These are phyloP conservation scores for Scaptomyza cyrtandrae DNA, from an alignment of 2,888 invertebrate species.

Conservation along the genomic window DNA sequence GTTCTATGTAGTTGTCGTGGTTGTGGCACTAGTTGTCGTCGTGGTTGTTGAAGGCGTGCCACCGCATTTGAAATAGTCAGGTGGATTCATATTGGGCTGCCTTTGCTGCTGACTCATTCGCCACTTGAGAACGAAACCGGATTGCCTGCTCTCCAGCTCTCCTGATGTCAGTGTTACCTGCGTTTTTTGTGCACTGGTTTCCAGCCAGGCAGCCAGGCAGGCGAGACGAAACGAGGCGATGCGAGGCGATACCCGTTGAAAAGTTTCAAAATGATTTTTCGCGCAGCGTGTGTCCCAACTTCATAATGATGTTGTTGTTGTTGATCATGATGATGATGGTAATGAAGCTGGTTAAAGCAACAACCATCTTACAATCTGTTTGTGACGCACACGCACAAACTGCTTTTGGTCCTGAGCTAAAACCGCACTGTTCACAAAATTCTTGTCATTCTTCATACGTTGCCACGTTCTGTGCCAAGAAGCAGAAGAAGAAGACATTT, in stretches of 20 bases:
- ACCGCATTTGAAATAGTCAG: constrained; percentile 19
- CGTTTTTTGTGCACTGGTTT: constrained; percentile 6
- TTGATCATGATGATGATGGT: neutral
- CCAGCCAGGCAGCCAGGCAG: constrained; percentile 8
- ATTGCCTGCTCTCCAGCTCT: constrained; percentile 24
- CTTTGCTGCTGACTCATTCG: constrained; percentile 29
- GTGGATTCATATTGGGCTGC: constrained; percentile 11
- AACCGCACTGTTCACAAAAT: neutral
- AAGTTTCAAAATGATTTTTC: neutral
- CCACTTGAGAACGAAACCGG: constrained; percentile 44
- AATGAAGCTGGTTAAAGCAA: neutral
- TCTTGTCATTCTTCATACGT: neutral
- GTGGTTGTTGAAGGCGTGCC: constrained; percentile 24
- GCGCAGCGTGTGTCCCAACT: neutral
- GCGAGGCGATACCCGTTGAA: neutral
- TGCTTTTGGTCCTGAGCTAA: neutral
- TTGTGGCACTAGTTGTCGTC: constrained; percentile 11
- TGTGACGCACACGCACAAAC: neutral
- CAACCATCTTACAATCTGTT: neutral
- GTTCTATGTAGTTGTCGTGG: constrained; percentile 8
- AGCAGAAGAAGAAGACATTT: neutral
- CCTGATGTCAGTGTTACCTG: constrained; percentile 17
- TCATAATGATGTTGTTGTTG: neutral
- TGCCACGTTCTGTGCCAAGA: neutral
- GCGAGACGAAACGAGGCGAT: neutral